A percentile compares a stretch with the other conserved stretches of the same genome.
phyloP scores from a whole-genome alignment of 37 sponge, comb jelly and placozoan genomes.

The Aplysina aerophoba region DNA sequence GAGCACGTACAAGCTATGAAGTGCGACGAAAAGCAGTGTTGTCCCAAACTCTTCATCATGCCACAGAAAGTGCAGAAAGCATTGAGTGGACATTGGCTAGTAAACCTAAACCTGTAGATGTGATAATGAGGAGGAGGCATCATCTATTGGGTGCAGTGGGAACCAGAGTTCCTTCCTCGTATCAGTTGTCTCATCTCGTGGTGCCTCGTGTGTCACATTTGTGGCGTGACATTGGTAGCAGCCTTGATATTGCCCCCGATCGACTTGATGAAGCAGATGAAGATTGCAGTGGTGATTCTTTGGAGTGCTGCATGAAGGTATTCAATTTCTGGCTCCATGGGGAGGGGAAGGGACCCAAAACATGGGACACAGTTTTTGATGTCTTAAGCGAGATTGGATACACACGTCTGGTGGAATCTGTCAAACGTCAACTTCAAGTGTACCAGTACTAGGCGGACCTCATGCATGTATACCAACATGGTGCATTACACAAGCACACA shows the following conservation, averaged over 20 bases:
- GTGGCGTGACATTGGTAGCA: neutral
- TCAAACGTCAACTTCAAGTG: neutral
- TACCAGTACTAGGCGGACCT: too few relatives aligned
- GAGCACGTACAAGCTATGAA: neutral
- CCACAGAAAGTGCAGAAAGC: neutral
- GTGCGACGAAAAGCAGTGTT: neutral
- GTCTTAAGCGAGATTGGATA: conserved; percentile 6
- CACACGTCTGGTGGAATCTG: neutral
- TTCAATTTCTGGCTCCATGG: conserved; percentile 24
- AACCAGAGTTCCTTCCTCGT: neutral
- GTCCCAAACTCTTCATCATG: neutral
- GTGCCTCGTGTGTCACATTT: neutral
- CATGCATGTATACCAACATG: too few relatives aligned
- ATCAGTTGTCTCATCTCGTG: neutral
- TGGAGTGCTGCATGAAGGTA: conserved; percentile 1
- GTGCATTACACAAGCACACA: too few relatives aligned
- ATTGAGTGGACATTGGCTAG: neutral
- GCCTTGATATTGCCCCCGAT: neutral
- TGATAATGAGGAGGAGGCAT: neutral
- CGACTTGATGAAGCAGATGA: neutral
- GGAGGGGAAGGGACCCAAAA: conserved; percentile 12
- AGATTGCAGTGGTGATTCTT: neutral
- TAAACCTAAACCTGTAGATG: too few relatives aligned
- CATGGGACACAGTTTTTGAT: conserved; percentile 32
- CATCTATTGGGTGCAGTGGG: neutral